These are phyloP conservation scores for Drosophila leonis DNA, from an alignment of 2,888 invertebrate species.

Conservation along the genomic window DNA sequence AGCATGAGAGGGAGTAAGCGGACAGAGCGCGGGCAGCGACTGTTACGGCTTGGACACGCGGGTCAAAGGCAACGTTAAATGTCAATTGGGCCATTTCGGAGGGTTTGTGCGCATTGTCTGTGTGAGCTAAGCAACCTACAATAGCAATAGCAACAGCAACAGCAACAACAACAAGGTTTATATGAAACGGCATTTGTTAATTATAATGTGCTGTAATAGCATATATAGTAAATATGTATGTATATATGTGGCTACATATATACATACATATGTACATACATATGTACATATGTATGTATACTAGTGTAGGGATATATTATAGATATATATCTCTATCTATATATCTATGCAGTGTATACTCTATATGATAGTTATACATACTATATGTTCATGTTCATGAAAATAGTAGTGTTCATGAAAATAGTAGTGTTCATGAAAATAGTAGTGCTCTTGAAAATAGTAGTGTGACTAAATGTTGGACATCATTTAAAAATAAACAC, in stretches of 20 bases:
- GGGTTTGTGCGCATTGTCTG: conserved; percentile 44
- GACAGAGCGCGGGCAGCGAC: background rate
- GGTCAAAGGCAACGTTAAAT: conserved; percentile 73
- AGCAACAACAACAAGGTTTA: conserved; percentile 13
- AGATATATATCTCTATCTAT: no score
- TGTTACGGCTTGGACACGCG: conserved; percentile 17
- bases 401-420: no score
- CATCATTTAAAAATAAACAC: no score
- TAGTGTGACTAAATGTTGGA: no score
- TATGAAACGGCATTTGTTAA: conserved; percentile 2
- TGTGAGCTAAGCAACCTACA: conserved; percentile 51
- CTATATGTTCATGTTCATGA: no score
- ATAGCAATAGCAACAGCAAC: conserved; percentile 9
- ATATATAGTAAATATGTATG: background rate
- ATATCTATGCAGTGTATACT: no score
- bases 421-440: no score
- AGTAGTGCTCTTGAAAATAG: no score
- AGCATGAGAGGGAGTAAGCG: background rate
- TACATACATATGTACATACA: background rate
- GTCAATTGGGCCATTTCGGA: conserved; percentile 66
- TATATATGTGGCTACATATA: background rate
- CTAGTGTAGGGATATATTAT: background rate
- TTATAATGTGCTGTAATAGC: background rate
- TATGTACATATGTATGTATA: background rate
- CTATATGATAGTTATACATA: no score